These are phyloP conservation scores for Julus scandinavius DNA, from an alignment of 2,888 invertebrate species.

Conservation along the genomic window DNA sequence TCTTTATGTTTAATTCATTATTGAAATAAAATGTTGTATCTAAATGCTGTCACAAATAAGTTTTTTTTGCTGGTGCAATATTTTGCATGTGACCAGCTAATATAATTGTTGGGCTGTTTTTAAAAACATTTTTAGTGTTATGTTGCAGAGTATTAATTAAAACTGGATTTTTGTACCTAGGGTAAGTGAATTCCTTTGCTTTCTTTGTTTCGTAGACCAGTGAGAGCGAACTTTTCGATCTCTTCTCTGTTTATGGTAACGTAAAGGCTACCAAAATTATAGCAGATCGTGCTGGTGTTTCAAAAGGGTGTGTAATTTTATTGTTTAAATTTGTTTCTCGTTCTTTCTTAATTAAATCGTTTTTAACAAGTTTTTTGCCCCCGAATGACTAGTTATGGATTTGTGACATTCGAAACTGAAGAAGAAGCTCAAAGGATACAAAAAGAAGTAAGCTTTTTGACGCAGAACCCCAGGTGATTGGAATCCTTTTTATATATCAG, in stretches of 20 bases:
- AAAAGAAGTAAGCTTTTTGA: conserved; percentile 72
- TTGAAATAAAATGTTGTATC: no score
- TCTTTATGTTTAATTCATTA: no score
- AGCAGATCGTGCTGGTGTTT: conserved; percentile 91
- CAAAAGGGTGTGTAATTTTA: conserved; percentile 75
- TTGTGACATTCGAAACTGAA: conserved; percentile 86
- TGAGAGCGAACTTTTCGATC: conserved; percentile 88
- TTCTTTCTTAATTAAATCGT: conserved; percentile 59
- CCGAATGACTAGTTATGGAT: conserved; percentile 73
- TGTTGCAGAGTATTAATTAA: no score
- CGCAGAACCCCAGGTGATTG: no score
- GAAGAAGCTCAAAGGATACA: conserved; percentile 83
- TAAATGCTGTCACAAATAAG: no score
- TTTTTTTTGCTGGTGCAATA: no score
- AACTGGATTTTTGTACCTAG: neutral
- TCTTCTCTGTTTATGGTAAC: conserved; percentile 79
- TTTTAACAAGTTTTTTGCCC: neutral
- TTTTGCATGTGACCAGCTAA: no score
- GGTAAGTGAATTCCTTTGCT: neutral
- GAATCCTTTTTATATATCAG: neutral
- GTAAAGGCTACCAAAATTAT: conserved; percentile 86
- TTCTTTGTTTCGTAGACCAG: conserved; percentile 73
- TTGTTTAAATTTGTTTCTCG: neutral
- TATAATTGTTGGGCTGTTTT: no score
- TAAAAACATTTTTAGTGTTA: no score